Evolutionary conservation across 2,888 invertebrate genomes (phyloP), one percentile per base, ranked within the genome.

Genomic region (Cheilosia vernalis): DNA sequence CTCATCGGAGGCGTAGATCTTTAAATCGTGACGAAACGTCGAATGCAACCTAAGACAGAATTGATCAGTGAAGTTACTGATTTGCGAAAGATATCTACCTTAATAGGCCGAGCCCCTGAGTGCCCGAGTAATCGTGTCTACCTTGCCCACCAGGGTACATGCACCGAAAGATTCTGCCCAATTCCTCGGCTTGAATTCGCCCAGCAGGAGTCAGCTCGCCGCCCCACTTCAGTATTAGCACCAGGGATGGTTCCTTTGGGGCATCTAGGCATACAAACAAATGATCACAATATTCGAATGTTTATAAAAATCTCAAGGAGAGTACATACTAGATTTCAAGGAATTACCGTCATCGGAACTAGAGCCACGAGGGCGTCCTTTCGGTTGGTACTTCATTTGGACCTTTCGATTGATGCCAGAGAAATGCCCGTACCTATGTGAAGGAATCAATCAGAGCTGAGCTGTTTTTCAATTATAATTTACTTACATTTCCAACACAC

Each of bases 371-470:
- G 98, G 97, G 81, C 98, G 94, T 0, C 98, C 98, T 89, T 97
- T 96, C 1, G 98, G 98, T 92, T 99, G 98, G 93, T 99, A 99
- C 93, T 99, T 99, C 95, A 99, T 96, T 94, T 99, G 99, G 84
- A 99, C 99, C 93, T 99, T 99, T 87, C 99, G 96, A 94, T 99
- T 99, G 89, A 99, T 99, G 53, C 99, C 99, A 58, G 99, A 99
- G 93, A 99, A 99, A 93, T 99, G 98, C 0, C 99, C 99, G 92
- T 99, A 98, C 98, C 98, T 98, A 90, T 37, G 13, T 4, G 5
- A 69, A 37, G n/a, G 19, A 61, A 37, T 30, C 3, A 10, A 13
- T 37, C 37, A 37, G 37, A 37, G 4, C 4, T 37, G 37, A 13
- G 13, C 37, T 3, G 13, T 13, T 37, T 37, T 37, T 13, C 21